Evolutionary conservation across 1,140 invertebrate genomes (phyloP).

Genomic region (Neelides sp.): DNA sequence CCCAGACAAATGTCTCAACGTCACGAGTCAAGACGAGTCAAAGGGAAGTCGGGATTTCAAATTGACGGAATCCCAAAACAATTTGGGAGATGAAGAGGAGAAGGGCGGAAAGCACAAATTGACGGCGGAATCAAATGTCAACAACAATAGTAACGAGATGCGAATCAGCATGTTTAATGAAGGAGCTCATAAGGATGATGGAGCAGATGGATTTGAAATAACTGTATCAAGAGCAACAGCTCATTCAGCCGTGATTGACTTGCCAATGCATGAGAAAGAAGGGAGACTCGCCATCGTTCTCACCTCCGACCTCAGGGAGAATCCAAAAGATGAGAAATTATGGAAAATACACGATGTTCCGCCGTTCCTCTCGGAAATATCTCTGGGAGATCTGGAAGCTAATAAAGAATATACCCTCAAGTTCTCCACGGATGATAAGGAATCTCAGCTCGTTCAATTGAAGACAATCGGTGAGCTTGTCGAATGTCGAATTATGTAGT

Average conservation of each 20-base stretch:
- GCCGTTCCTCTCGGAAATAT: constrained; percentile 22
- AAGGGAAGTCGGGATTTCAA: constrained; percentile 28
- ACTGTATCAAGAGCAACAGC: constrained; percentile 26
- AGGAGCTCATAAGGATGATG: constrained; percentile 11
- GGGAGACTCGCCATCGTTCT: constrained; percentile 28
- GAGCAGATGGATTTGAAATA: constrained; percentile 21
- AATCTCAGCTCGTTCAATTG: constrained; percentile 18
- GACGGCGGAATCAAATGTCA: background rate
- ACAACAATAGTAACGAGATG: background rate
- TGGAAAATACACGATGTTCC: constrained; percentile 30
- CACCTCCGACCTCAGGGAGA: constrained; percentile 24
- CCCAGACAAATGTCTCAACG: constrained; percentile 25
- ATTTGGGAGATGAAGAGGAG: constrained; percentile 24
- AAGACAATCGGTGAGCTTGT: constrained; percentile 17
- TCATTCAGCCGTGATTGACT: constrained; percentile 29
- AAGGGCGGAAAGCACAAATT: constrained; percentile 12
- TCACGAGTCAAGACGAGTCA: constrained; percentile 24
- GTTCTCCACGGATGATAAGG: constrained; percentile 24
- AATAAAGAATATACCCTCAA: constrained; percentile 32
- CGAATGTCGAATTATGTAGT: no score
- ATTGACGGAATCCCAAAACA: constrained; percentile 27
- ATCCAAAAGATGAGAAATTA: constrained; percentile 6
- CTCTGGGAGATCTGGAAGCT: constrained; percentile 23
- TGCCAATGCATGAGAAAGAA: constrained; percentile 29
- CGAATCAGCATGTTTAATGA: background rate